Evolutionary conservation across 1,140 invertebrate species (phyloP).

Genomic region (Drosophila miranda): DNA sequence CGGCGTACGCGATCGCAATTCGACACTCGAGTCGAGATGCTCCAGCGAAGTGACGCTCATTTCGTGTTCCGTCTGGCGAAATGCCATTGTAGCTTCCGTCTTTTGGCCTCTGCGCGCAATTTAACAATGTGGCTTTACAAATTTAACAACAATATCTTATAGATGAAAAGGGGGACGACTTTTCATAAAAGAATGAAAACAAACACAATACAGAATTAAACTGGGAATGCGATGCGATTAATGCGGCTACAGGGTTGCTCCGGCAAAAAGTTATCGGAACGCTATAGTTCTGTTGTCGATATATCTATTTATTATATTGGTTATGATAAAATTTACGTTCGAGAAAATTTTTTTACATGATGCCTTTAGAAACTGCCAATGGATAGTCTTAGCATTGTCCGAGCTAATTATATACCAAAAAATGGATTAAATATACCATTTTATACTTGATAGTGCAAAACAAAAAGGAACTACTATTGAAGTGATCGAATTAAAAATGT

Average conservation of each 20-base stretch:
- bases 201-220: slow-evolving; percentile 63
- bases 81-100: slow-evolving; percentile 48
- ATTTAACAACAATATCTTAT: slow-evolving; percentile 7
- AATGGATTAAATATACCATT: no score
- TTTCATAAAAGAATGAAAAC: slow-evolving; percentile 57
- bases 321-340: no score
- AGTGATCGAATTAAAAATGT: no score
- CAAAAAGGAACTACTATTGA: no score
- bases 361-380: no score
- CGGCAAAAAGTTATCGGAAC: neutral
- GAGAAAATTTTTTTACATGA: no score
- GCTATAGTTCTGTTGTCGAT: neutral
- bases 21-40: slow-evolving; percentile 61
- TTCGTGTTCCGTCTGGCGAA: slow-evolving; percentile 69
- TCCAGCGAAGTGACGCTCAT: slow-evolving; percentile 61
- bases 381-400: no score
- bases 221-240: slow-evolving; percentile 46
- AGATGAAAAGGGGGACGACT: neutral
- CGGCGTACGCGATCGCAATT: slow-evolving; percentile 71
- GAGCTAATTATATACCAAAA: no score
- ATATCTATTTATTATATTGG: no score
- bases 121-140: slow-evolving; percentile 10
- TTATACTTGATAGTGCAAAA: no score
- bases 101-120: neutral
- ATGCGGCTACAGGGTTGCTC: slow-evolving; percentile 22